Percentiles rank a stretch among this genome's conserved stretches.
Evolutionary conservation across 2,888 invertebrate genomes (phyloP).

Genomic region (Chymomyza caudatula): DNA sequence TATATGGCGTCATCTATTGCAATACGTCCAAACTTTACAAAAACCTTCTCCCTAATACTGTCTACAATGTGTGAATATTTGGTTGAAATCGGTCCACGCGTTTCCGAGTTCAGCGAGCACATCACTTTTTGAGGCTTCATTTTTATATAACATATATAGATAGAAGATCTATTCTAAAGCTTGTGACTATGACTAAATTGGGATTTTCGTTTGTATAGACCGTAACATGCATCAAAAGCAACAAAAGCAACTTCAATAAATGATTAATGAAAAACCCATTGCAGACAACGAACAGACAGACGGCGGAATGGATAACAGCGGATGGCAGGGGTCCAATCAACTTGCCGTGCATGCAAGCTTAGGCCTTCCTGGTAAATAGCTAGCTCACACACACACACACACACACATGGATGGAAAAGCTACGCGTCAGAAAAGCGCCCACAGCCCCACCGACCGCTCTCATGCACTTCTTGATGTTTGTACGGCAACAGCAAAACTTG

Average conservation of each 20-base stretch:
- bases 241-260: conserved; percentile 10
- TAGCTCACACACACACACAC: conserved; percentile 9
- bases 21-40: too few relatives aligned
- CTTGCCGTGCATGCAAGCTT: conserved; percentile 29
- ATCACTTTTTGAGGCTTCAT: too few relatives aligned
- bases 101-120: too few relatives aligned
- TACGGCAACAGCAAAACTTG: conserved; percentile 32
- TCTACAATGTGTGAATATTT: too few relatives aligned
- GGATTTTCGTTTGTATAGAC: too few relatives aligned
- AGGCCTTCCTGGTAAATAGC: conserved; percentile 38
- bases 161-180: too few relatives aligned
- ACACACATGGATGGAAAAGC: background rate
- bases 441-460: background rate
- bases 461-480: conserved; percentile 12
- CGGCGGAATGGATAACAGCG: background rate
- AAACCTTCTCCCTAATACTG: too few relatives aligned
- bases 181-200: too few relatives aligned
- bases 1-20: too few relatives aligned
- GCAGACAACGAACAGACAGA: background rate
- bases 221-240: conserved; percentile 34
- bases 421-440: background rate
- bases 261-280: background rate
- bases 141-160: too few relatives aligned
- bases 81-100: too few relatives aligned
- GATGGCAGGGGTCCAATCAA: background rate